Base-by-base conservation (phyloP, 2,888 invertebrate genomes). In the Trichogramma evanescens region DNA sequence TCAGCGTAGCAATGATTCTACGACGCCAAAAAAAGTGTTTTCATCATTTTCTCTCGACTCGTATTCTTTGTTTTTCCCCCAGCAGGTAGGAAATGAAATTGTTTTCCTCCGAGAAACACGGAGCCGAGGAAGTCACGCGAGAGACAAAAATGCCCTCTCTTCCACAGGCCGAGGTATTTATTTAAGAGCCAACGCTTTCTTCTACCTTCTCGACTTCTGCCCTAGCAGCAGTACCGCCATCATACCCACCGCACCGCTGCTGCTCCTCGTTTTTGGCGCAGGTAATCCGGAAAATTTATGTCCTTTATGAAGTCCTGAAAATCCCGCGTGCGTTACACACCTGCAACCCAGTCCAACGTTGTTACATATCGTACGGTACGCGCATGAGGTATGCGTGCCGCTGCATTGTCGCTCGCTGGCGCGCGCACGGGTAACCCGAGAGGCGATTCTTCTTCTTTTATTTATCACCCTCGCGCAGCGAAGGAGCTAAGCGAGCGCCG, bases 361-460 rank as follows among this genome's bases (percentile, higher is more conserved):
- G 48, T 8, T 13, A 53, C 51, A 56, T 40, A 51, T 6, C 41
- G n/a, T 6, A 4, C 38, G 51, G 45, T 51, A 10, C 6, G 43
- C 40, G 54, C 49, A n/a, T 6, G 49, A 49, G 49, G n/a, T 6
- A 13, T 13, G 49, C n/a, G n/a, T 10, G n/a, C 49, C 13, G 49
- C 6, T 6, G n/a, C 49, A 49, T 6, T 26, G n/a, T 13, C 46
- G 54, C 43, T 5, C 4, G 56, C 10, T 26, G n/a, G 3, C 46
- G 54, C 43, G 7, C 4, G 56, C 10, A 46, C 26, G 39, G 9
- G 46, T 7, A 55, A 52, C 59, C 55, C 56, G 58, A n/a, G 55
- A 42, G 46, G 61, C 54, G 56, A 62, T 62, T 58, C 62, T 44
- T 62, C 56, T 62, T 62, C 58, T 62, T 62, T 62, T 62, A 62